phyloP scores from a whole-genome alignment of 1,140 invertebrate genomes.

The Drosophila sp. region DNA sequence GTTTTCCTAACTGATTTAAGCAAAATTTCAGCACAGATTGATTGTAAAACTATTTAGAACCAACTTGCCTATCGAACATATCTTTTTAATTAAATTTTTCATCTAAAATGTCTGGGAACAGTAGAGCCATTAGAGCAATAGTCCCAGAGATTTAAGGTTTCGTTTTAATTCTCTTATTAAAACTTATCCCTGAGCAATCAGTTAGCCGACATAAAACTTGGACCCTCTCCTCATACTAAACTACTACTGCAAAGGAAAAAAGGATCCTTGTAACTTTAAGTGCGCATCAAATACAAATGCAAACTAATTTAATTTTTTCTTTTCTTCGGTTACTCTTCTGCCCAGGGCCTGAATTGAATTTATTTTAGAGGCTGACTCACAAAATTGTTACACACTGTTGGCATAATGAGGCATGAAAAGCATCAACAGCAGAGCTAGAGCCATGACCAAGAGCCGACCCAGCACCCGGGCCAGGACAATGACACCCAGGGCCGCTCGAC shows the following conservation, averaged over 20 bases:
- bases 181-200: constrained; percentile 14
- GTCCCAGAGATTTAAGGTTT: background rate
- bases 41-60: background rate
- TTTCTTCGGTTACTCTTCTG: constrained; percentile 8
- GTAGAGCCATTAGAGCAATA: no score
- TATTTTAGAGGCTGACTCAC: constrained; percentile 30
- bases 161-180: background rate
- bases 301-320: constrained; percentile 53
- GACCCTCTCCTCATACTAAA: background rate
- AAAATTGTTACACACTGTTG: constrained; percentile 68
- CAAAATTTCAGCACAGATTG: background rate
- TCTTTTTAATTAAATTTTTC: background rate
- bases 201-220: constrained; percentile 4
- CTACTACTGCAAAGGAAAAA: background rate
- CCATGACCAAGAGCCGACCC: constrained; percentile 2
- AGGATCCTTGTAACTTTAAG: constrained; percentile 18
- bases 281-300: constrained; percentile 44
- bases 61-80: background rate
- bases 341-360: constrained; percentile 28
- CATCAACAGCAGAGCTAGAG: constrained; percentile 18
- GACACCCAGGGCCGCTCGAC: constrained; percentile 1
- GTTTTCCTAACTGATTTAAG: no score
- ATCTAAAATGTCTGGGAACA: background rate
- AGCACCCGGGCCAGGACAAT: constrained; percentile 11
- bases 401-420: constrained; percentile 67